Conservation (phyloP, 2,113 vertebrate species). For the Capreolus pygargus region DNA sequence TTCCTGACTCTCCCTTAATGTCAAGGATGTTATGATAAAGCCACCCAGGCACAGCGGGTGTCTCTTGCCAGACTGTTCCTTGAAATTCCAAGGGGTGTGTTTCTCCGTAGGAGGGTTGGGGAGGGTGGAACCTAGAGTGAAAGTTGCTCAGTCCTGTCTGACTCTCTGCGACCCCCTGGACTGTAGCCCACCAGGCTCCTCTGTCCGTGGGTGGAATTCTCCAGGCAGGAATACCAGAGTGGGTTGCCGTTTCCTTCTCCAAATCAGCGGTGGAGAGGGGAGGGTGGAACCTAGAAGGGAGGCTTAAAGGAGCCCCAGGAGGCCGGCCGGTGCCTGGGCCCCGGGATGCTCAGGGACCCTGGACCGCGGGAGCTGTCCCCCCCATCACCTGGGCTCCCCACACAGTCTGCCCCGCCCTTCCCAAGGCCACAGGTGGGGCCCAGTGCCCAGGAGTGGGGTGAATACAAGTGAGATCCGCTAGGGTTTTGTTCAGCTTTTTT, state of each 20-base stretch:
- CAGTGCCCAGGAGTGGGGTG: not conserved
- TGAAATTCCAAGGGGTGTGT: not conserved
- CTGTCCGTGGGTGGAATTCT: not conserved
- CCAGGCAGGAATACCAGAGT: not conserved
- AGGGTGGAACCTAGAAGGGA: not conserved
- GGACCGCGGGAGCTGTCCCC: not conserved
- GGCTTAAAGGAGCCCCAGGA: not conserved
- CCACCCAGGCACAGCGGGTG: not conserved
- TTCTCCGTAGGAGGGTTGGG: not conserved
- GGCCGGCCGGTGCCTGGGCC: fast-evolving
- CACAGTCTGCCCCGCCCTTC: not conserved
- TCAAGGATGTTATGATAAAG: not conserved
- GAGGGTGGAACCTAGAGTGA: not conserved
- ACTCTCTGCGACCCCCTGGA: not conserved
- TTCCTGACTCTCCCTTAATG: not conserved
- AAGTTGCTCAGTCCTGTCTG: not conserved
- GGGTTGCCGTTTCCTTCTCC: not conserved
- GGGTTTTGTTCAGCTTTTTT: not conserved
- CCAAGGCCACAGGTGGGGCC: not conserved
- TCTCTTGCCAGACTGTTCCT: not conserved
- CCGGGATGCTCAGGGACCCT: fast-evolving
- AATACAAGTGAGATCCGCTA: fast-evolving
- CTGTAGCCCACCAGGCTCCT: not conserved
- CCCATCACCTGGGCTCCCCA: not conserved
- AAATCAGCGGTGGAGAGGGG: not conserved